These are phyloP conservation scores for Hydrozoanthus gracilis DNA, from an alignment of 92 coral and sea anemone genomes.

Conservation along the genomic window DNA sequence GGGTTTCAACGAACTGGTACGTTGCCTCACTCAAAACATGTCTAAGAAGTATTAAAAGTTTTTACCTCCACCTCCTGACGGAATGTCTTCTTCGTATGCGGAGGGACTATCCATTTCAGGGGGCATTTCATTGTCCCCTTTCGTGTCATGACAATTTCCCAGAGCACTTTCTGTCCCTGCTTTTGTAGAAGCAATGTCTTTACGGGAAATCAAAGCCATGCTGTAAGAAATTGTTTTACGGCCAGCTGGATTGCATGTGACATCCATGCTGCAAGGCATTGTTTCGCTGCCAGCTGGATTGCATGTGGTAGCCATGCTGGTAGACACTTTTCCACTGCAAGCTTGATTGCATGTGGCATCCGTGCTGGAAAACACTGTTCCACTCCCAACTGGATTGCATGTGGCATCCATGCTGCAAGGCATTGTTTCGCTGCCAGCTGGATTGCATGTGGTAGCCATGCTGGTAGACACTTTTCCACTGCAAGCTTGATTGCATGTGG, in stretches of 20 bases:
- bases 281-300: background rate
- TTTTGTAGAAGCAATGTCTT: background rate
- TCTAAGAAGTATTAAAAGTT: background rate
- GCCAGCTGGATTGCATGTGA: background rate
- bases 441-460: background rate
- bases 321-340: background rate
- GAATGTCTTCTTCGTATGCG: conserved; percentile 14
- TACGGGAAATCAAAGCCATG: no score
- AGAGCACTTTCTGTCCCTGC: background rate
- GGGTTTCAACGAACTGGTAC: no score
- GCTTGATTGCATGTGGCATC: background rate
- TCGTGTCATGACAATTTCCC: background rate
- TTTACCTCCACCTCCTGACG: conserved; percentile 17
- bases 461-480: background rate
- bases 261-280: background rate
- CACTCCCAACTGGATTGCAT: background rate
- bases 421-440: background rate
- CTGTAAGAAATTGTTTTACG: no score
- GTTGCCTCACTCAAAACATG: background rate
- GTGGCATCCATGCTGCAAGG: background rate
- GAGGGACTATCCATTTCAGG: background rate
- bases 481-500: background rate
- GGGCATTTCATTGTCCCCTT: background rate
- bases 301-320: background rate
- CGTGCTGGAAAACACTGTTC: background rate